phyloP scores from a whole-genome alignment of 2,888 invertebrate genomes.

The Pheosia tremula region DNA sequence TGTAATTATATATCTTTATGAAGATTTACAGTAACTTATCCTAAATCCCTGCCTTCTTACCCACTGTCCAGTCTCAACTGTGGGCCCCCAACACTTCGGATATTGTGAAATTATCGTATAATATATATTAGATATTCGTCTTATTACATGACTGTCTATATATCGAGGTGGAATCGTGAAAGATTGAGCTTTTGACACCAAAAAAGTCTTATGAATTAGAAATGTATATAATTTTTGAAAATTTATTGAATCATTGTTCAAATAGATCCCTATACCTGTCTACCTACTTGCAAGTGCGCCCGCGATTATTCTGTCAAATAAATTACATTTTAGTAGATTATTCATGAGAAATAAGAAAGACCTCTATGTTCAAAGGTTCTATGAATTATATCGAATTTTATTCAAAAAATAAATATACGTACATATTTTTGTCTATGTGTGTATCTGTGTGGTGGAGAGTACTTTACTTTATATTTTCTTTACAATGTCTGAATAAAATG shows the following conservation, averaged over 20 bases:
- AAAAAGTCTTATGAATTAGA: conserved; percentile 76
- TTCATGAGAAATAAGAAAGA: conserved; percentile 53
- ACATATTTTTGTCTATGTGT: conserved; percentile 77
- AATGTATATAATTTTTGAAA: conserved; percentile 44
- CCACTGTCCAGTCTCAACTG: conserved; percentile 60
- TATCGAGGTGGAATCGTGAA: conserved; percentile 19
- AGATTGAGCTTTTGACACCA: conserved; percentile 72
- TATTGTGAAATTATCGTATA: conserved; percentile 16
- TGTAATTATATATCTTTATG: conserved; percentile 35
- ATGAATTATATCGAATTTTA: conserved; percentile 75
- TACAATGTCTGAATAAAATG: conserved; percentile 81
- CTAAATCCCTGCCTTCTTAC: conserved; percentile 48
- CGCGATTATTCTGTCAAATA: conserved; percentile 52
- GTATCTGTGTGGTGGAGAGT: conserved; percentile 68
- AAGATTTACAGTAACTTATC: conserved; percentile 33
- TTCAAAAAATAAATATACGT: conserved; percentile 70
- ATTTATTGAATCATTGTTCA: conserved; percentile 30
- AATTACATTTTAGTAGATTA: conserved; percentile 44
- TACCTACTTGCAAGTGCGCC: conserved; percentile 40
- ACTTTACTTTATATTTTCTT: conserved; percentile 79
- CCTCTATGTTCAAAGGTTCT: conserved; percentile 57
- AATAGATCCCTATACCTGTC: conserved; percentile 24
- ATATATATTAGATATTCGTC: conserved; percentile 22
- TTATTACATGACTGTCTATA: conserved; percentile 7
- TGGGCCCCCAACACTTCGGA: conserved; percentile 20